Conservation (phyloP, 1,140 invertebrate species). For the Diuraphis noxia region DNA sequence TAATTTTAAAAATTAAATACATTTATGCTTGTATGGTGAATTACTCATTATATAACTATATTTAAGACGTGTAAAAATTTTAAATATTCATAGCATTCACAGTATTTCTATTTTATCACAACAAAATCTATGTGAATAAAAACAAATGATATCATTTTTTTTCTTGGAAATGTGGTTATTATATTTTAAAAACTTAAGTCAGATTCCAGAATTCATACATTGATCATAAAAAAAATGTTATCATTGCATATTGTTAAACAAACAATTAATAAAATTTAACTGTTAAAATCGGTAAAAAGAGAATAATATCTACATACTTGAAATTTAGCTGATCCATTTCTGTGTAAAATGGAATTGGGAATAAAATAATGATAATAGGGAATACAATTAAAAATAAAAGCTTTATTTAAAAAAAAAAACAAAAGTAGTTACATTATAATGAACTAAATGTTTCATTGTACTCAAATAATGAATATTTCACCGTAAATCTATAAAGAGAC, state of each 20-base stretch:
- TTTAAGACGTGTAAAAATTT: no score
- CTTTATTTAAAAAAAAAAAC: neutral
- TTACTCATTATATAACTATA: neutral
- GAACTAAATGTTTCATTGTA: neutral
- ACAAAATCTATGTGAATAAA: no score
- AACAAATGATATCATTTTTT: no score
- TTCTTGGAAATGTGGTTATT: neutral
- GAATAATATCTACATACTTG: neutral
- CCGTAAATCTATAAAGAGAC: slow-evolving; percentile 12
- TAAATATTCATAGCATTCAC: no score
- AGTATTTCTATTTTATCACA: no score
- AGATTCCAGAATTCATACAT: neutral
- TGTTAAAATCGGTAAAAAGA: neutral
- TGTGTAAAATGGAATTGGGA: neutral
- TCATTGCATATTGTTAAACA: neutral
- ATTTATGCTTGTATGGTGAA: neutral
- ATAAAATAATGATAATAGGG: neutral
- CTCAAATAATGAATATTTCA: neutral
- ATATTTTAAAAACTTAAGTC: neutral
- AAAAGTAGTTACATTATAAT: neutral
- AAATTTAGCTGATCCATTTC: neutral
- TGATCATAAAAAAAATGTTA: neutral
- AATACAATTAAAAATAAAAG: slow-evolving; percentile 11
- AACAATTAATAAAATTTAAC: neutral
- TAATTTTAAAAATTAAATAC: neutral